phyloP scores from a whole-genome alignment of 2,797 vertebrate species.

The Tokudaia tokunoshimensis region DNA sequence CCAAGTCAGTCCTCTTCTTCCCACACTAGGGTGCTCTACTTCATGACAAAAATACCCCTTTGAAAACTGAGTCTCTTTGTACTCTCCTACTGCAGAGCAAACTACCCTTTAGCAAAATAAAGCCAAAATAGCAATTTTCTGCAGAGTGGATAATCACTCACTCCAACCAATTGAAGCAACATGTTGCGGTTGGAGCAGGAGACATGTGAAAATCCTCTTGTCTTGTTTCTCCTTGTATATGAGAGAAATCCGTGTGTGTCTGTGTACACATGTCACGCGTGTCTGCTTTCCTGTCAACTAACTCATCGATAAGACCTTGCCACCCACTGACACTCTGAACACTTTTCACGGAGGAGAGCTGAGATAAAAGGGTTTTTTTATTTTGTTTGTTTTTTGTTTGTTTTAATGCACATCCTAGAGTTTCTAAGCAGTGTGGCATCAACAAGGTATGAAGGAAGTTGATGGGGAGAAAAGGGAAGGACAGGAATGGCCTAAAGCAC shows the following conservation, averaged over 20 bases:
- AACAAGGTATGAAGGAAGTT: neutral
- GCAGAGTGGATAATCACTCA: slow-evolving; percentile 75
- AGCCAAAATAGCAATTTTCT: slow-evolving; percentile 83
- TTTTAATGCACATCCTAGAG: slow-evolving; percentile 23
- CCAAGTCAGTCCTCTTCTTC: neutral
- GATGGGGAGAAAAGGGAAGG: neutral
- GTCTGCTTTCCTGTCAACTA: neutral
- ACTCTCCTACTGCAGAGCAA: slow-evolving; percentile 72
- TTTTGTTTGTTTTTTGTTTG: neutral
- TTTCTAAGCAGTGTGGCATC: neutral
- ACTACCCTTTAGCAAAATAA: slow-evolving; percentile 76
- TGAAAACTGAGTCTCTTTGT: slow-evolving; percentile 71
- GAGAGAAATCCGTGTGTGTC: neutral
- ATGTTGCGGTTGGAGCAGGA: slow-evolving; percentile 42
- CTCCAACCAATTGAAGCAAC: slow-evolving; percentile 66
- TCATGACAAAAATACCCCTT: slow-evolving; percentile 67
- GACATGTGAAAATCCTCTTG: neutral
- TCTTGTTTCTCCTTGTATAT: slow-evolving; percentile 44
- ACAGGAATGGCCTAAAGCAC: neutral
- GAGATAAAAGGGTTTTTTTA: neutral
- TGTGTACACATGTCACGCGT: neutral
- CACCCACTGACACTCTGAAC: neutral
- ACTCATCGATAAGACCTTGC: neutral
- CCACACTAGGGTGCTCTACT: slow-evolving; percentile 38
- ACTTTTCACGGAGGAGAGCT: neutral